Base-by-base conservation (phyloP, 1,140 invertebrate species). In the Papilio machaon region DNA sequence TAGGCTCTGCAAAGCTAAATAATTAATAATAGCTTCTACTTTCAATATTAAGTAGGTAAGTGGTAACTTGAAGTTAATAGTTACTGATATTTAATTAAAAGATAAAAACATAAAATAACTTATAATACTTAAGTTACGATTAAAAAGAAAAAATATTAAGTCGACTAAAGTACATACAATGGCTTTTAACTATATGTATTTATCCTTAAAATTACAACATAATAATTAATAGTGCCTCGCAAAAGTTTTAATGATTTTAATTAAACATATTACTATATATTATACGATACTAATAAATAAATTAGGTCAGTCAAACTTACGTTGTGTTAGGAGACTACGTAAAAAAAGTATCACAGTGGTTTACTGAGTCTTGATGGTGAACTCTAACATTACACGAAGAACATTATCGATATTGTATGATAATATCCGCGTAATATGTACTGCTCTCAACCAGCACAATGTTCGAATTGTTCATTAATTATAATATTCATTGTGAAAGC, bases 1-100 rank as follows among this genome's bases (percentile, higher is more conserved):
- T 79, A 79, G 38, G 58, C 77, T 78, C 77, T 30, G 38, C 52
- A 64, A 67, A 79, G 77, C 77, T 79, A 60, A 64, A 79, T 79
- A 79, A 38, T 46, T 64, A 79, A 35, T 60, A 43, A 79, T 67
- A 64, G 30, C 77, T 11, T 6, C 58, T 38, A 60, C 23, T 64
- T 79, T 79, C 77, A 64, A 79, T 79, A 47, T 79, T 64, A 67
- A 79, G 43, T 47, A 47, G 38, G 10, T 58, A 64, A 47, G 60
- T 76, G 9, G 60, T n/a, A 23, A n/a, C 23, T 19, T 30, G 46
- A 64, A 64, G 60, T 35, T 15, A 35, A 38, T 7, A 4, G 64
- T 70, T 70, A 38, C 23, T 35, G 23, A 30, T 70, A 70, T 38
- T 35, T 38, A 15, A 70, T 15, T 70, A 67, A 30, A 4, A 23